These are phyloP conservation scores for Leptogaster cylindrica DNA, from an alignment of 2,888 invertebrate species.

Conservation along the genomic window DNA sequence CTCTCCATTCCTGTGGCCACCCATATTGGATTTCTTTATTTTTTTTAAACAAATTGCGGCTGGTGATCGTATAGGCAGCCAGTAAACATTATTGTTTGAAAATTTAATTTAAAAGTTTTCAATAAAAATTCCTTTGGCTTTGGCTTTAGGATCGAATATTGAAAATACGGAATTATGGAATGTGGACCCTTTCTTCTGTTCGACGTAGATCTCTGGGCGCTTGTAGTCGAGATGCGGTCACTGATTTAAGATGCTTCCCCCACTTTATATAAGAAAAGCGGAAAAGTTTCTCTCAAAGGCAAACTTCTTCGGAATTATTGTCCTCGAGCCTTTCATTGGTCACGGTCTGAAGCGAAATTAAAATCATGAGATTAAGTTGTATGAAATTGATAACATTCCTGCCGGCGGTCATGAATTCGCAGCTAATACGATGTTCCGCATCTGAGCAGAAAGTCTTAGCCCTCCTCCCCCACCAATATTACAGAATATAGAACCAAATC, in stretches of 20 bases:
- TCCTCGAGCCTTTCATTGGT: slow-evolving; percentile 30
- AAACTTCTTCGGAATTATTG: slow-evolving; percentile 34
- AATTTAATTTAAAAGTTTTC: slow-evolving; percentile 33
- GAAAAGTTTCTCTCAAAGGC: slow-evolving; percentile 33
- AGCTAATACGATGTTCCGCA: neutral
- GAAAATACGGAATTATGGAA: slow-evolving; percentile 37
- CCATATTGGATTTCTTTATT: no score
- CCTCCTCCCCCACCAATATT: no score
- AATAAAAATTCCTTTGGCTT: slow-evolving; percentile 40
- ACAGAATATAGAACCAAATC: no score
- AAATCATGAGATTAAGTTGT: slow-evolving; percentile 23
- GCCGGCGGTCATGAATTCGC: slow-evolving; percentile 1
- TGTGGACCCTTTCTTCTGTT: slow-evolving; percentile 22
- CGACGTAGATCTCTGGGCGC: neutral
- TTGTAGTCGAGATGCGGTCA: slow-evolving; percentile 29
- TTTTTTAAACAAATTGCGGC: no score
- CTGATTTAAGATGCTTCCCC: slow-evolving; percentile 10
- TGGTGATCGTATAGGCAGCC: neutral
- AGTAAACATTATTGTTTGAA: neutral
- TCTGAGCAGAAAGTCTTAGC: no score
- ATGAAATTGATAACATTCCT: slow-evolving; percentile 35
- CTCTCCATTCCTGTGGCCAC: no score
- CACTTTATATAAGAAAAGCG: slow-evolving; percentile 5
- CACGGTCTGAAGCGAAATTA: slow-evolving; percentile 34
- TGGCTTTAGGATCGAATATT: slow-evolving; percentile 23